Conservation (phyloP, 30 jellyfish, hydroid and myxozoan genomes). For the Hydra vulgaris region DNA sequence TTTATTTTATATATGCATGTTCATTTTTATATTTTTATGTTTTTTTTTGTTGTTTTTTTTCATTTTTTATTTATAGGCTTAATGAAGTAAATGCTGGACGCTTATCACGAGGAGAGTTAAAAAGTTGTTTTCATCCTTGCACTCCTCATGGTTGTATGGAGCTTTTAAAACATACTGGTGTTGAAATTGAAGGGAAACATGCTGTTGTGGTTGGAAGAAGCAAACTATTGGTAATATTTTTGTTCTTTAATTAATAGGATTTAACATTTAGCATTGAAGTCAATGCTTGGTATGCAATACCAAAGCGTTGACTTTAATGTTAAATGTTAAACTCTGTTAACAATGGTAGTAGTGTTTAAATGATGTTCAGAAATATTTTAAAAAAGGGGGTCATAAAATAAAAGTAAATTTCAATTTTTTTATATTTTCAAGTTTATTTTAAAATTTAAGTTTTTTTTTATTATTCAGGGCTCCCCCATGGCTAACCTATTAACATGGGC, state of each 20-base stretch:
- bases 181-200: constrained; percentile 60
- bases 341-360: no score
- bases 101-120: constrained; percentile 80
- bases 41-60: no score
- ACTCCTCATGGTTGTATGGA: constrained; percentile 96
- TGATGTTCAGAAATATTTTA: no score
- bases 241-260: background rate
- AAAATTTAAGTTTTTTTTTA: background rate
- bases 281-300: no score
- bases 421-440: background rate
- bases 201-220: constrained; percentile 97
- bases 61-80: constrained; percentile 34
- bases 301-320: no score
- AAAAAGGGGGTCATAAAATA: no score
- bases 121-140: constrained; percentile 83
- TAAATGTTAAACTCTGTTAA: no score
- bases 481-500: constrained; percentile 94
- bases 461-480: constrained; percentile 95
- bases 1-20: no score
- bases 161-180: constrained; percentile 72
- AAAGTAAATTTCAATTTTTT: no score
- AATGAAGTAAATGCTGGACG: constrained; percentile 96
- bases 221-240: constrained; percentile 70
- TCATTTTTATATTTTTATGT: no score
- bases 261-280: no score